Percentiles rank a stretch among this genome's conserved stretches.
Conservation (phyloP, 2,888 invertebrate species). For the Eristalis arbustorum region DNA sequence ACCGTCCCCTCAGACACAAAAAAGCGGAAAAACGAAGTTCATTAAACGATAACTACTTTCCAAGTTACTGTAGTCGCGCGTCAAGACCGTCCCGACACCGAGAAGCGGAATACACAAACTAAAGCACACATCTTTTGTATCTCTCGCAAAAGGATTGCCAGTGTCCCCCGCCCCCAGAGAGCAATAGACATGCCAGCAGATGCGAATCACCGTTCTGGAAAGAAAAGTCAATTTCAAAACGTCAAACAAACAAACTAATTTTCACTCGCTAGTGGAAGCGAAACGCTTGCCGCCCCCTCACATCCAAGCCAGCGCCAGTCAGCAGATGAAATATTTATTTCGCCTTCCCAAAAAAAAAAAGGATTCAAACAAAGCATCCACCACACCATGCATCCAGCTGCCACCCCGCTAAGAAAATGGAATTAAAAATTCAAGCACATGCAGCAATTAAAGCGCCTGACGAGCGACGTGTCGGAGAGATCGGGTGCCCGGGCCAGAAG, state of each 20-base stretch:
- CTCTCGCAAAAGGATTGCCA: background rate
- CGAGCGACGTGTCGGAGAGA: conserved; percentile 36
- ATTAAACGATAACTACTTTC: background rate
- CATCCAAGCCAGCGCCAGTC: background rate
- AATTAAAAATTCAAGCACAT: conserved; percentile 69
- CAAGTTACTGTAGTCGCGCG: background rate
- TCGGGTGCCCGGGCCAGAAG: background rate
- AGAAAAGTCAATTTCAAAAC: conserved; percentile 55
- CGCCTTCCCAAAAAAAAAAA: background rate
- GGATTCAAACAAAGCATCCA: background rate
- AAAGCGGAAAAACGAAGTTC: background rate
- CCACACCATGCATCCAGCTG: background rate
- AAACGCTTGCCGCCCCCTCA: conserved; percentile 1
- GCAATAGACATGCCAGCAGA: background rate
- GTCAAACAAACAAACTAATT: conserved; percentile 62
- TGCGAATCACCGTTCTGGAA: conserved; percentile 9
- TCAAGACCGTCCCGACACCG: background rate
- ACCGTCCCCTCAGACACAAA: background rate
- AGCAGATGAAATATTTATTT: conserved; percentile 36
- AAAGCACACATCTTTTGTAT: background rate
- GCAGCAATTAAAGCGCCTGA: conserved; percentile 65
- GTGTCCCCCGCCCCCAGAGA: too few relatives aligned
- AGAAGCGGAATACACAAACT: background rate
- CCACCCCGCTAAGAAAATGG: conserved; percentile 51
- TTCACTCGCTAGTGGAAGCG: conserved; percentile 27